Percentiles rank a stretch among this genome's conserved stretches.
Evolutionary conservation across 2,888 invertebrate species (phyloP).

Genomic region (Sesamia inferens): DNA sequence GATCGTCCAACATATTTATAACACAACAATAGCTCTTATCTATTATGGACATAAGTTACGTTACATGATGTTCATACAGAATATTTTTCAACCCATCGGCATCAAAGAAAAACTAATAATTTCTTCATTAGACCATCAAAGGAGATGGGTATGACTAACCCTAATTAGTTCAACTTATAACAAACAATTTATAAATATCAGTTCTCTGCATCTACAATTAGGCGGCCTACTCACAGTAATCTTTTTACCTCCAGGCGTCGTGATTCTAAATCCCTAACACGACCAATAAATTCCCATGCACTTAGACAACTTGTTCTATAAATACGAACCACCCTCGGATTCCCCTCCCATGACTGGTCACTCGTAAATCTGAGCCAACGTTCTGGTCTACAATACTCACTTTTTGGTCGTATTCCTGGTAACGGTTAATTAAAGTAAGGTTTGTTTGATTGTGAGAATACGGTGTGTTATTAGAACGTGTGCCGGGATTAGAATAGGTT

Average conservation of each 20-base stretch:
- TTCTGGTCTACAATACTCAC: constrained; percentile 54
- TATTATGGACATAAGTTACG: constrained; percentile 20
- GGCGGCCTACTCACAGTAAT: constrained; percentile 26
- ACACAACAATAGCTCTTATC: constrained; percentile 35
- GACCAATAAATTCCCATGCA: constrained; percentile 64
- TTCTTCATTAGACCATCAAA: constrained; percentile 22
- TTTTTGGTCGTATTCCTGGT: constrained; percentile 61
- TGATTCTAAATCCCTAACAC: constrained; percentile 52
- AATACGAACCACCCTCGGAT: constrained; percentile 77
- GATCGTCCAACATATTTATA: constrained; percentile 6
- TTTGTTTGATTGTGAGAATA: constrained; percentile 31
- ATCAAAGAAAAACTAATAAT: constrained; percentile 6
- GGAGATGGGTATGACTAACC: constrained; percentile 36
- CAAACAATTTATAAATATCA: constrained; percentile 33
- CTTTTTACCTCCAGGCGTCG: constrained; percentile 47
- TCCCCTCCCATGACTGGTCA: constrained; percentile 71
- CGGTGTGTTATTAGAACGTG: constrained; percentile 24
- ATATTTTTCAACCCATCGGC: constrained; percentile 5
- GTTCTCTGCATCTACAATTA: constrained; percentile 30
- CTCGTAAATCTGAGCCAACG: constrained; percentile 69
- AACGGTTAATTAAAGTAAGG: constrained; percentile 66
- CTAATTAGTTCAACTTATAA: constrained; percentile 37
- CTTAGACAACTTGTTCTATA: constrained; percentile 68
- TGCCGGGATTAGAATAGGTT: constrained; percentile 39
- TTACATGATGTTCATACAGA: not conserved